Evolutionary conservation across 2,888 invertebrate species (phyloP).

Genomic region (Allacma fusca): DNA sequence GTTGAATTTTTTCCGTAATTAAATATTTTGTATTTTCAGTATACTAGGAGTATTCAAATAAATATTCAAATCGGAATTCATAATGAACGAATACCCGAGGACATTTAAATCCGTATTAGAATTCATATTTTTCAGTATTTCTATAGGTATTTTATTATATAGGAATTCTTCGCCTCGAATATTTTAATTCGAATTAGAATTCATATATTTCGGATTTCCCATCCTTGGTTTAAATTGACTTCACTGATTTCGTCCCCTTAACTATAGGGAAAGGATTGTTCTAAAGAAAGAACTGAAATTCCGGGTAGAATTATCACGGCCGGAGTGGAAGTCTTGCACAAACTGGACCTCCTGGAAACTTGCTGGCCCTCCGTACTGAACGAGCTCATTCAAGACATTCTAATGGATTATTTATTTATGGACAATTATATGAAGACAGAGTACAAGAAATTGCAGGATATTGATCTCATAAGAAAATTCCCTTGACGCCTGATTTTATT

Average conservation of each 20-base stretch:
- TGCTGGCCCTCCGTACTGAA: constrained; percentile 81
- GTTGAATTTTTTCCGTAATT: no score
- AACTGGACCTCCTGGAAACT: constrained; percentile 76
- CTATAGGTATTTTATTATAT: no score
- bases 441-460: constrained; percentile 62
- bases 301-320: constrained; percentile 68
- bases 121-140: no score
- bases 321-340: constrained; percentile 79
- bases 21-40: no score
- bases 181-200: no score
- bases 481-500: not conserved
- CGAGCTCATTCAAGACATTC: constrained; percentile 79
- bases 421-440: constrained; percentile 78
- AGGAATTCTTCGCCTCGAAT: no score
- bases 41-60: no score
- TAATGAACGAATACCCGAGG: no score
- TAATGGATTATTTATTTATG: constrained; percentile 82
- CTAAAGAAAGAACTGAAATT: constrained; percentile 11
- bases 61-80: no score
- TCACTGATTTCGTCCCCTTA: not conserved
- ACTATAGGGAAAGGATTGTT: not conserved
- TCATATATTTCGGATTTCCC: no score
- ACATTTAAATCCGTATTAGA: no score
- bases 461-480: not conserved
- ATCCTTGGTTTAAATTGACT: no score